Percentiles rank a stretch among this genome's conserved stretches.
phyloP scores from a whole-genome alignment of 2,797 vertebrate species.

The Tokudaia muenninki region DNA sequence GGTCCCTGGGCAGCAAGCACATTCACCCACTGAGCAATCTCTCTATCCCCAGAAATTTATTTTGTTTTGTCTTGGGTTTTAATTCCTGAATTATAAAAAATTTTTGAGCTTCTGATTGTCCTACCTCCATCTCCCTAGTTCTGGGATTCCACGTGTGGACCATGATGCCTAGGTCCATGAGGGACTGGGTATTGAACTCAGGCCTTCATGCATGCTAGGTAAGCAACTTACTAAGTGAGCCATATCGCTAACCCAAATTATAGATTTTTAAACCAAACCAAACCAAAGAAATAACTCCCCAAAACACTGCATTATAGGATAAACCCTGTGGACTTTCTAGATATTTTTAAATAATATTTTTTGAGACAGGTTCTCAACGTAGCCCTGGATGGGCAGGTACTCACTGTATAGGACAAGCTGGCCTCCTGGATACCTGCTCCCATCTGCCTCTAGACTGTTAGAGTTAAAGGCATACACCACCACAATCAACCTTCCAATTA shows the following conservation, averaged over 20 bases:
- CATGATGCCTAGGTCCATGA: background rate
- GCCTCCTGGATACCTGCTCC: background rate
- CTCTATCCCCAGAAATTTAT: background rate
- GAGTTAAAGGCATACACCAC: background rate
- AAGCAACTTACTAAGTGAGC: background rate
- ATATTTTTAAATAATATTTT: background rate
- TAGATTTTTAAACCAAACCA: background rate
- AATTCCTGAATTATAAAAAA: conserved; percentile 5
- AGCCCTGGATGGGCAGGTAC: background rate
- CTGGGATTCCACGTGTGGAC: background rate
- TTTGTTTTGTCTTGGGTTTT: background rate
- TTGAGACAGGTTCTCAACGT: background rate
- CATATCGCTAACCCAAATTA: background rate
- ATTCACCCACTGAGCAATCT: background rate
- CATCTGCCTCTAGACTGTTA: background rate
- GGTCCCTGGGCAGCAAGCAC: background rate
- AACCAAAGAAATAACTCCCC: background rate
- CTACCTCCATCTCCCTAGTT: no score
- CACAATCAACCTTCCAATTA: background rate
- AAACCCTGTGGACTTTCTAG: background rate
- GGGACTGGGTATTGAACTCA: background rate
- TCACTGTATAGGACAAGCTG: background rate
- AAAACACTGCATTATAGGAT: background rate
- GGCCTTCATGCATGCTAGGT: background rate
- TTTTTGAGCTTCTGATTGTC: background rate